phyloP scores from a whole-genome alignment of 2,888 invertebrate genomes.

The Acanthoscelides obtectus region DNA sequence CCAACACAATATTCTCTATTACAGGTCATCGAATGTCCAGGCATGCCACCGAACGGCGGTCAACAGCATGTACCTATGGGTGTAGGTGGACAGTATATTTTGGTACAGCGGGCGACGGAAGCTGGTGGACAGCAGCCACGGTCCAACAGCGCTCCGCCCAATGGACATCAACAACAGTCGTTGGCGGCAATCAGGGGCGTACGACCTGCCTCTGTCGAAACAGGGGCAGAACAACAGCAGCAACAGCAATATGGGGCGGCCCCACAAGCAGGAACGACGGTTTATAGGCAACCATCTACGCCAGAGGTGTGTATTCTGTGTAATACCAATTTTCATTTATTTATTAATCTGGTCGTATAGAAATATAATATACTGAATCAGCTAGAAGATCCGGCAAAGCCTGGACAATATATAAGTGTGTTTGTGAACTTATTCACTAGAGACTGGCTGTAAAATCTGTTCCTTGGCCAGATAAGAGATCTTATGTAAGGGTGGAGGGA shows the following conservation, averaged over 20 bases:
- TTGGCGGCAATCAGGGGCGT: slow-evolving; percentile 48
- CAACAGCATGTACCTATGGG: slow-evolving; percentile 45
- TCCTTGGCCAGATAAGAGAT: no score
- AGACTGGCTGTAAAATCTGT: no score
- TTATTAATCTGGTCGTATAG: no score
- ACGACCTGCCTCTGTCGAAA: slow-evolving; percentile 60
- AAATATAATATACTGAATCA: no score
- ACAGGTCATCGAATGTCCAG: neutral
- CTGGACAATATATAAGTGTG: no score
- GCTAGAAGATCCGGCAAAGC: no score
- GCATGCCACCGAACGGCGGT: neutral
- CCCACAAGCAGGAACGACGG: neutral
- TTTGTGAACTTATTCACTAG: no score
- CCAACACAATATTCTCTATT: neutral
- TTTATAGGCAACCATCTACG: neutral
- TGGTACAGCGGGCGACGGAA: slow-evolving; percentile 67
- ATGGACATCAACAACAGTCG: slow-evolving; percentile 44
- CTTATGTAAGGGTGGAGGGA: no score
- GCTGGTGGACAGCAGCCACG: slow-evolving; percentile 58
- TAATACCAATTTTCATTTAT: no score
- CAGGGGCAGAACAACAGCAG: slow-evolving; percentile 10
- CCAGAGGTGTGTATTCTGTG: neutral
- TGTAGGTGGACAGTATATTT: slow-evolving; percentile 72
- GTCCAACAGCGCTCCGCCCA: slow-evolving; percentile 80
- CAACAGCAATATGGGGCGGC: slow-evolving; percentile 5